These are phyloP conservation scores for Romanogobio albipinnatus DNA, from an alignment of 2,113 vertebrate genomes.

Conservation along the genomic window DNA sequence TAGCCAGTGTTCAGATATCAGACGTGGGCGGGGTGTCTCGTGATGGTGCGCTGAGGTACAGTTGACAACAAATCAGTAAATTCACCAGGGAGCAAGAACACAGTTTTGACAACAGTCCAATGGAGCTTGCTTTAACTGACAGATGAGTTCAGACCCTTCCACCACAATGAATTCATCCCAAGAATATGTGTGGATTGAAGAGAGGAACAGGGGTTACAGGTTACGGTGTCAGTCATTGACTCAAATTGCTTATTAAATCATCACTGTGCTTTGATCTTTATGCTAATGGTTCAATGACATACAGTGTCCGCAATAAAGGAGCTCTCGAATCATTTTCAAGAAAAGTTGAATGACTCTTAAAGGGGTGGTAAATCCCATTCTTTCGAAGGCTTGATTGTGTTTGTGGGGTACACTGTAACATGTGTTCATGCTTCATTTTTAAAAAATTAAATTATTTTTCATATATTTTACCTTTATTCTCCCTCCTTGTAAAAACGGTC, in stretches of 20 bases:
- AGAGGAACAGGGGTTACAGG: conserved; percentile 22
- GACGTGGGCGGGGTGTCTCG: conserved; percentile 68
- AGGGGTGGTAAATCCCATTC: no score
- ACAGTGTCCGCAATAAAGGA: background rate
- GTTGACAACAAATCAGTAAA: conserved; percentile 77
- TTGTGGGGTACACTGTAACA: no score
- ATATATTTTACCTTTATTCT: no score
- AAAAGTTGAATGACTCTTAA: background rate
- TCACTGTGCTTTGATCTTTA: background rate
- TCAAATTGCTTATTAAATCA: conserved; percentile 36
- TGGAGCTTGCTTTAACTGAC: conserved; percentile 77
- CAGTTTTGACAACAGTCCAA: conserved; percentile 77
- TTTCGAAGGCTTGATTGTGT: no score
- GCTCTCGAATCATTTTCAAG: background rate
- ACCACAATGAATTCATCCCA: conserved; percentile 67
- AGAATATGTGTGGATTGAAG: conserved; percentile 63
- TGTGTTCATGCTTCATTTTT: no score
- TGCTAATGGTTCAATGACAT: background rate
- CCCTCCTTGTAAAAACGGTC: no score
- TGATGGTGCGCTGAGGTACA: conserved; percentile 71
- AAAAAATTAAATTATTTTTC: no score
- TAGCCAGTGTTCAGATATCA: conserved; percentile 73
- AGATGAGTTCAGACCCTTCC: conserved; percentile 74
- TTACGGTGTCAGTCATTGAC: conserved; percentile 39
- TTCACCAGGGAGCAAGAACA: conserved; percentile 74